A percentile compares a stretch with the other conserved stretches of the same genome.
Conservation (phyloP, 92 coral and sea anemone genomes). For the Meandrina meandrites region DNA sequence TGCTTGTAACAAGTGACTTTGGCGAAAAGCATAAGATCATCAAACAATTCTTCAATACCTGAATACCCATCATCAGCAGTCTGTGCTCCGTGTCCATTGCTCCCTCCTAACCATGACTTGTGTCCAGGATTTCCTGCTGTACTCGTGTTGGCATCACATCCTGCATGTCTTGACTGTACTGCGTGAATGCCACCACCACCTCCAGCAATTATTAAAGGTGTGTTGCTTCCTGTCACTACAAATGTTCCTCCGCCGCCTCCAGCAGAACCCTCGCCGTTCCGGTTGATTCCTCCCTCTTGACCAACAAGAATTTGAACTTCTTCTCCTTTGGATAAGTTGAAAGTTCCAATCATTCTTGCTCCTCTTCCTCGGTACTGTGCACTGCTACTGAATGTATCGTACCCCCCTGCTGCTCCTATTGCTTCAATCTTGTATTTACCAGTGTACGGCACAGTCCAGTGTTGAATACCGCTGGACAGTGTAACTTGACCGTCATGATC, state of each 20-base stretch:
- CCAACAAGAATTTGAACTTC: background rate
- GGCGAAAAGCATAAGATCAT: too few relatives aligned
- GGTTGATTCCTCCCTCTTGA: background rate
- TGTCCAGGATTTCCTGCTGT: background rate
- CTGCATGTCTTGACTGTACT: background rate
- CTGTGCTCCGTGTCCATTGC: background rate
- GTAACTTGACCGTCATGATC: conserved; percentile 1
- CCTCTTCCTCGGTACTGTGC: background rate
- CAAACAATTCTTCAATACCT: too few relatives aligned
- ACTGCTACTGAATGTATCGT: background rate
- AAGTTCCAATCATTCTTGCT: background rate
- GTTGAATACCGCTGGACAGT: background rate
- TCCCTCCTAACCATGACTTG: background rate
- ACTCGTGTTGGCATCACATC: background rate
- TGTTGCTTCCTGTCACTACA: background rate
- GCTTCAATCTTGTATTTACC: background rate
- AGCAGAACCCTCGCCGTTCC: background rate
- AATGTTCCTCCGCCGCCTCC: background rate
- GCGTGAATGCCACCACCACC: background rate
- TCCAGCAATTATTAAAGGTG: background rate
- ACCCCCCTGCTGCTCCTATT: background rate
- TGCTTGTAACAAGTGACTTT: too few relatives aligned
- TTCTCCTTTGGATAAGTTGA: background rate
- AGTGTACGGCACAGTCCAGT: background rate
- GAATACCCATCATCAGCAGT: background rate